Conservation (phyloP, 2,888 invertebrate species). For the Blomia tropicalis region DNA sequence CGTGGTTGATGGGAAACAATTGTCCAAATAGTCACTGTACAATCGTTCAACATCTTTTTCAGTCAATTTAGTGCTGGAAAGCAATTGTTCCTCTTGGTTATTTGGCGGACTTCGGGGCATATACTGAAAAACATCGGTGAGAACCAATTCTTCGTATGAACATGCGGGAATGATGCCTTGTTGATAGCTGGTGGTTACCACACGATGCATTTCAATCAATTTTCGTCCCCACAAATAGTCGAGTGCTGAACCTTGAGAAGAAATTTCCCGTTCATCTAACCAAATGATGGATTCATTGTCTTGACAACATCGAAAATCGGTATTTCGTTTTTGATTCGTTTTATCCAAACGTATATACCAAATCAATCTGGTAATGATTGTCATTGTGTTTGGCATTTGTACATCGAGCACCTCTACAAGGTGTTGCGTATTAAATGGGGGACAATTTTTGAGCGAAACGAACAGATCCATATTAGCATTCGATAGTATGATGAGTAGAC, state of each 20-base stretch:
- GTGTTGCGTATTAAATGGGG: not conserved
- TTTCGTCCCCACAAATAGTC: conserved; percentile 25
- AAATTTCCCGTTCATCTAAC: not conserved
- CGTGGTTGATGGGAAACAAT: conserved; percentile 21
- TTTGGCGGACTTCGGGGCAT: conserved; percentile 17
- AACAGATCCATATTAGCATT: not conserved
- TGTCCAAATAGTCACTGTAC: conserved; percentile 16
- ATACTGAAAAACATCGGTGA: no score
- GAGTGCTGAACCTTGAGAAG: not conserved
- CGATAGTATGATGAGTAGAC: not conserved
- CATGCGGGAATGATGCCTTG: no score
- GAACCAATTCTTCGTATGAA: no score
- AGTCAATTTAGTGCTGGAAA: not conserved
- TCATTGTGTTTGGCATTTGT: conserved; percentile 21
- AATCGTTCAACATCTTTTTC: conserved; percentile 15
- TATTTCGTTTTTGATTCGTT: not conserved
- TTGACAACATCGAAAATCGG: conserved; percentile 13
- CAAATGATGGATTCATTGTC: conserved; percentile 15
- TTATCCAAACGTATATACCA: conserved; percentile 17
- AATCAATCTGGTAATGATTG: conserved; percentile 19
- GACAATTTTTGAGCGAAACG: not conserved
- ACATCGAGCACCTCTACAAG: conserved; percentile 18
- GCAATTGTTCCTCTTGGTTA: conserved; percentile 11
- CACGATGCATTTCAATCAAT: conserved; percentile 8
- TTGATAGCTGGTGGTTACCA: no score